Evolutionary conservation across 2,113 vertebrate genomes (phyloP).

Genomic region (Casuarius casuarius): DNA sequence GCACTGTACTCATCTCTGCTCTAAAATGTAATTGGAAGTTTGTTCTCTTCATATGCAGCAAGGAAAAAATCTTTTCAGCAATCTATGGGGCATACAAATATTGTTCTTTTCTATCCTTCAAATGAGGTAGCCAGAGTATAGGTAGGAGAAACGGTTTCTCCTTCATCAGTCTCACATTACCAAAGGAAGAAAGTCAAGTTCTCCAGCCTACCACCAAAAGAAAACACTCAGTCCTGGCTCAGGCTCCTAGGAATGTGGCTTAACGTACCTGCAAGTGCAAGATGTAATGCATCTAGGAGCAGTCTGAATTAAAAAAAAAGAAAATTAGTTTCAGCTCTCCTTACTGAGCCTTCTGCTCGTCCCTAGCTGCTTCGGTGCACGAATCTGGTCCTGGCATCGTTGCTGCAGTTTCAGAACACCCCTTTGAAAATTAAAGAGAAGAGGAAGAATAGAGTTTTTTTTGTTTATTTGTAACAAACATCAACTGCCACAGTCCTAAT

Average conservation of each 20-base stretch:
- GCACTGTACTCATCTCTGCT: neutral
- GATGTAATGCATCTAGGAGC: neutral
- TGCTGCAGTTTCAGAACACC: neutral
- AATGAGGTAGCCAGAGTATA: neutral
- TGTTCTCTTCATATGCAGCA: neutral
- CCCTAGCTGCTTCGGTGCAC: rapidly evolving
- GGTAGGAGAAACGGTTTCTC: neutral
- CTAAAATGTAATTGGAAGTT: neutral
- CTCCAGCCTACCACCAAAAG: neutral
- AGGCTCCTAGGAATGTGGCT: neutral
- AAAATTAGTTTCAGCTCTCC: neutral
- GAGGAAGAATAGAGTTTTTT: neutral
- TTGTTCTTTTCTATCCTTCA: neutral
- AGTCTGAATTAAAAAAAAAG: neutral
- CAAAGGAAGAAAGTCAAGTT: neutral
- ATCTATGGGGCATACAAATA: rapidly evolving
- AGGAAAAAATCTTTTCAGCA: neutral
- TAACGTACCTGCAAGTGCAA: neutral
- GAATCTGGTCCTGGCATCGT: neutral
- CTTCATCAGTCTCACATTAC: neutral
- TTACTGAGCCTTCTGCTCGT: neutral
- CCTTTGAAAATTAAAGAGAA: neutral
- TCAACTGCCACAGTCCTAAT: neutral
- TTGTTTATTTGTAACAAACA: neutral
- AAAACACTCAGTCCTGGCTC: neutral